Evolutionary conservation across 2,113 vertebrate genomes (phyloP).

Genomic region (Pungitius pungitius): DNA sequence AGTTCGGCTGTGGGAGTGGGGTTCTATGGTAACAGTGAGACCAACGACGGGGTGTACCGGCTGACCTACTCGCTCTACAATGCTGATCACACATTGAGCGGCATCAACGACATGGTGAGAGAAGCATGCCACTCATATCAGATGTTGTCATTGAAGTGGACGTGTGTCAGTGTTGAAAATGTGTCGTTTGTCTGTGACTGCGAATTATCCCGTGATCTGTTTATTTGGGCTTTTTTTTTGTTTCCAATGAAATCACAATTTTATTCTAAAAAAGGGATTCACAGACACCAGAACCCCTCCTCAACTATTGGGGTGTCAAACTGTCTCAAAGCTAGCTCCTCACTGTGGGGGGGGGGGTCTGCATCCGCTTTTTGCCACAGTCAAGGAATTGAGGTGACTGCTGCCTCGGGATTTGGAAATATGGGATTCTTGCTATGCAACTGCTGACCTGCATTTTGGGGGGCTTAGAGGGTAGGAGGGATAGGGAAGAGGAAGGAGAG

Average conservation of each 20-base stretch:
- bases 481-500: conserved; percentile 22
- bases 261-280: conserved; percentile 27
- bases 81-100: conserved; percentile 91
- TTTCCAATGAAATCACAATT: conserved; percentile 1
- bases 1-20: conserved; percentile 93
- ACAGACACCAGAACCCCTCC: conserved; percentile 27
- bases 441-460: conserved; percentile 73
- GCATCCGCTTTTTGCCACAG: conserved; percentile 55
- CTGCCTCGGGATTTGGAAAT: conserved; percentile 60
- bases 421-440: conserved; percentile 43
- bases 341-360: conserved; percentile 51
- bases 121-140: conserved; percentile 1
- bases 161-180: not conserved
- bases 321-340: conserved; percentile 36
- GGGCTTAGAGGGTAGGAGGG: conserved; percentile 43
- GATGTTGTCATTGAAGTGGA: not conserved
- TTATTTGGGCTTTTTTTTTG: not conserved
- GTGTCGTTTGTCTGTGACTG: conserved; percentile 4
- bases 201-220: not conserved
- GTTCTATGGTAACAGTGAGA: conserved; percentile 99
- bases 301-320: conserved; percentile 38
- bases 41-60: conserved; percentile 93
- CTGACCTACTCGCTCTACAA: conserved; percentile 92
- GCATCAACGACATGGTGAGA: conserved; percentile 89
- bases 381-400: conserved; percentile 58